Percentiles rank a stretch among this genome's conserved stretches.
Evolutionary conservation across 64 coral and sea anemone species (phyloP).

Genomic region (Stichodactyla helianthus): DNA sequence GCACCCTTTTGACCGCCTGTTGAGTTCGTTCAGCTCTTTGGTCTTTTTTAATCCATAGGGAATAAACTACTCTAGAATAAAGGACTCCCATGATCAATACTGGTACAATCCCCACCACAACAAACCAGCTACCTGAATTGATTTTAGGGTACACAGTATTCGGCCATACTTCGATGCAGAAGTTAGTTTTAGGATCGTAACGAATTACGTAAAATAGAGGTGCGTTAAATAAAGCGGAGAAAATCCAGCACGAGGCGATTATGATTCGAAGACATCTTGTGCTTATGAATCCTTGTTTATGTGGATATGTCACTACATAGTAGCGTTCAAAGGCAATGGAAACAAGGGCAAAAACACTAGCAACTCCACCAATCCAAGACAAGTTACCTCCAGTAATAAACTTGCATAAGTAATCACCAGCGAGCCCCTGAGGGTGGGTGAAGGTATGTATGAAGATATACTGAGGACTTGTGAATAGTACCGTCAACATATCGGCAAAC

Average conservation of each 20-base stretch:
- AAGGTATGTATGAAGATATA: conserved; percentile 26
- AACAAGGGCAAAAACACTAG: background rate
- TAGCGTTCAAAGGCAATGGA: conserved; percentile 3
- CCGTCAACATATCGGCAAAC: conserved; percentile 4
- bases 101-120: conserved; percentile 52
- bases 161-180: background rate
- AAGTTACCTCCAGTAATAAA: conserved; percentile 7
- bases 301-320: background rate
- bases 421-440: background rate
- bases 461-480: conserved; percentile 13
- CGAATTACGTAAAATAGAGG: background rate
- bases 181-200: background rate
- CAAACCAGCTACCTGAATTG: conserved; percentile 39
- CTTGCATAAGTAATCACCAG: background rate
- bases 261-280: background rate
- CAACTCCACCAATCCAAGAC: conserved; percentile 21
- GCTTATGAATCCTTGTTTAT: background rate
- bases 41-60: conserved; percentile 37
- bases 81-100: conserved; percentile 44
- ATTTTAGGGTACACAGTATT: background rate
- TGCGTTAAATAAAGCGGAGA: background rate
- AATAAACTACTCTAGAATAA: conserved; percentile 53
- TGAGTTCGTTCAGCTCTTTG: conserved; percentile 28
- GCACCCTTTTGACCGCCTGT: conserved; percentile 40
- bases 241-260: background rate